These are phyloP conservation scores for Melanaphis sacchari DNA, from an alignment of 1,140 invertebrate species.

Conservation along the genomic window DNA sequence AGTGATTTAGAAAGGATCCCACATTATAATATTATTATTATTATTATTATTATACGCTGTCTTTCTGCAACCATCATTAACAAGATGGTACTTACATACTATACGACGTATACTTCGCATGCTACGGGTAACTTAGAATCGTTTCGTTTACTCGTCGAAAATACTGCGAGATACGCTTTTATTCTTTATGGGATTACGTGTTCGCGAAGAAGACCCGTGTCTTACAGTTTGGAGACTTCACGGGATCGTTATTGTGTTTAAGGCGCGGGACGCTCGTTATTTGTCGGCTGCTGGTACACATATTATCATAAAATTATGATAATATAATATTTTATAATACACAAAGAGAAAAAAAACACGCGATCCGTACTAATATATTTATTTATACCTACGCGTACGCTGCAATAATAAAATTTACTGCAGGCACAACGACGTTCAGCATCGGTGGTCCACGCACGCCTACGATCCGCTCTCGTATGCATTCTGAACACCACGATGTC, in stretches of 20 bases:
- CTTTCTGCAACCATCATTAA: too few species aligned
- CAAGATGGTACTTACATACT: background rate
- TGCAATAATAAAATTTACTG: background rate
- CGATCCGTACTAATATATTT: background rate
- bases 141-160: background rate
- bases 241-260: background rate
- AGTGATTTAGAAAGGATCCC: background rate
- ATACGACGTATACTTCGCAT: background rate
- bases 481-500: slow-evolving; percentile 10
- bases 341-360: background rate
- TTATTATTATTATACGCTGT: background rate
- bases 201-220: background rate
- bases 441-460: slow-evolving; percentile 26
- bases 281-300: background rate
- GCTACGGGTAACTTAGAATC: background rate
- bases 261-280: background rate
- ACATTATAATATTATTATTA: background rate
- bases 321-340: background rate
- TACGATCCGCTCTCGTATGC: background rate
- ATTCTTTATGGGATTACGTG: background rate
- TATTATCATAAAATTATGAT: too few species aligned
- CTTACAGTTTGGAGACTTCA: background rate
- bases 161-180: background rate
- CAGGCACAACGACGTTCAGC: background rate
- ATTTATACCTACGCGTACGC: background rate